Evolutionary conservation across 2,113 vertebrate genomes (phyloP), one percentile per base, ranked within the genome.

Genomic region (Heloderma charlesbogerti): DNA sequence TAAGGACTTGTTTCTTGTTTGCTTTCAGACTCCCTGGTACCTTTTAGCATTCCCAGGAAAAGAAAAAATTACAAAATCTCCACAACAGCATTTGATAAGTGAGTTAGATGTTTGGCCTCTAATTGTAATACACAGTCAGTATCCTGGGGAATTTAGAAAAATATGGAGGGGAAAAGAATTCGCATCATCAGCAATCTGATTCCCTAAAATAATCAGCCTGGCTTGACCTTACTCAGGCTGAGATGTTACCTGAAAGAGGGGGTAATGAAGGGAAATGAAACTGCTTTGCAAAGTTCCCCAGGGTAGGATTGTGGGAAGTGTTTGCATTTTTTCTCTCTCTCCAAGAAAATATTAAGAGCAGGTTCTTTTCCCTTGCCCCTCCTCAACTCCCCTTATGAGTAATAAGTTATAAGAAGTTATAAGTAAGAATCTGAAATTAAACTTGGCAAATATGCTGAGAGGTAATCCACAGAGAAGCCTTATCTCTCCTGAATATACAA

Each of bases 391-490:
- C 94, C 88, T 92, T 60, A 89, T 92, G 91, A 95, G 34, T 88
- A 96, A 94, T 90, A 92, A 93, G 22, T 85, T 84, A 72, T 85
- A 87, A 88, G 91, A 95, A 92, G 84, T 92, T 95, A 57, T 94
- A 96, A 96, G 82, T 93, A 96, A 94, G 88, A 96, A 94, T 89
- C 40, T 77, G 82, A 96, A 97, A 97, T 96, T 95, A 96, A 96
- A 95, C 95, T 93, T 92, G 66, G 93, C 92, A 93, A 96, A 96
- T 96, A 87, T 89, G 89, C 93, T 95, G 93, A 96, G 88, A 87
- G 78, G n/a, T 87, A 93, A 92, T 96, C 96, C 95, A 95, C 92
- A 77, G 93, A 97, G 96, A 94, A 96, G 94, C 74, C 84, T 95
- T 95, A 95, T 95, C 95, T 97, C 84, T 78, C 84, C 83, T 93